Conservation (phyloP, 2,797 vertebrate species). For the Paguma larvata region DNA sequence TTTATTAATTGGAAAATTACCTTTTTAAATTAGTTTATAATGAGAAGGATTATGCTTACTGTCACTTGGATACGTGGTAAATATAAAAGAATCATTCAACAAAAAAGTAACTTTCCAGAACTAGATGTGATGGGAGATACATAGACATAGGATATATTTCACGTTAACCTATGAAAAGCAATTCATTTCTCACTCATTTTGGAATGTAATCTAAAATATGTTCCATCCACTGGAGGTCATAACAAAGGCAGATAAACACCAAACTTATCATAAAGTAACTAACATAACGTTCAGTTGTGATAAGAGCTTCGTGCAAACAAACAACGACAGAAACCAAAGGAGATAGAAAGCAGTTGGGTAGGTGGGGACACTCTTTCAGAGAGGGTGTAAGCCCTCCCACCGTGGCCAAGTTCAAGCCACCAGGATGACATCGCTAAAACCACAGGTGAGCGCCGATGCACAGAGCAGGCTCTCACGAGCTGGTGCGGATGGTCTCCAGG, state of each 20-base stretch:
- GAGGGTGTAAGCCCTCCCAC: not conserved
- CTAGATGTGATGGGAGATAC: not conserved
- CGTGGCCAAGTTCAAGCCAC: not conserved
- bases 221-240: not conserved
- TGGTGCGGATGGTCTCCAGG: rapidly evolving
- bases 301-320: not conserved
- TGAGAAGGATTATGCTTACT: slow-evolving; percentile 64
- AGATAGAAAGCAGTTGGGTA: not conserved
- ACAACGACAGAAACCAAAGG: not conserved
- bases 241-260: not conserved
- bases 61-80: slow-evolving; percentile 58
- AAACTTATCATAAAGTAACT: not conserved
- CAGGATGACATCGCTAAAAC: not conserved
- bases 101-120: not conserved
- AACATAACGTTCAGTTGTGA: not conserved
- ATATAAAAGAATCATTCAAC: slow-evolving; percentile 49
- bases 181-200: not conserved
- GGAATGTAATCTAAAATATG: not conserved
- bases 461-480: too few species aligned
- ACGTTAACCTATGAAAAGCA: not conserved
- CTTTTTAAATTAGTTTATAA: slow-evolving; percentile 74
- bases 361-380: not conserved
- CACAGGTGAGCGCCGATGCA: not conserved
- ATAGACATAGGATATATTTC: not conserved
- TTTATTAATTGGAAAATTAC: slow-evolving; percentile 72